Percentiles rank a stretch among this genome's conserved stretches.
These are phyloP conservation scores for Manduca sexta DNA, from an alignment of 1,140 invertebrate genomes.

Conservation along the genomic window DNA sequence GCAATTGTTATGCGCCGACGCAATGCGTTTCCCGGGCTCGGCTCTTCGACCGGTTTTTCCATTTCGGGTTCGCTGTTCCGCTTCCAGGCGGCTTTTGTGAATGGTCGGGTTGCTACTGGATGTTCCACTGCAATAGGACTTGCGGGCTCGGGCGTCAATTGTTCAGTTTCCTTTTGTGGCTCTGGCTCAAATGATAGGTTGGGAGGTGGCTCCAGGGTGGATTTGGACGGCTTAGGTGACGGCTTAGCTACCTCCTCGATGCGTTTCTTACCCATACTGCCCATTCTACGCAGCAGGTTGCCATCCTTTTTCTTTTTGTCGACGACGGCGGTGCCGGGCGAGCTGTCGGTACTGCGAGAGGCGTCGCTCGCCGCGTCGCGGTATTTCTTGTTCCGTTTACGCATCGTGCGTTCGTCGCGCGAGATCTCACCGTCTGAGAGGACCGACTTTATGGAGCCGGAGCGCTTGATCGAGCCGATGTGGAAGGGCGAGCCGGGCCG, in stretches of 20 bases:
- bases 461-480: conserved; percentile 56
- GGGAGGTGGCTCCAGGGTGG: conserved; percentile 14
- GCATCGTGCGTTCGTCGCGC: conserved; percentile 64
- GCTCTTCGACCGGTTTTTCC: conserved; percentile 61
- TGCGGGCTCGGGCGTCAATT: conserved; percentile 30
- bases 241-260: conserved; percentile 14
- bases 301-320: conserved; percentile 49
- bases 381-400: conserved; percentile 60
- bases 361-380: conserved; percentile 40
- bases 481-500: conserved; percentile 63
- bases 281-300: conserved; percentile 42
- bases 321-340: conserved; percentile 36
- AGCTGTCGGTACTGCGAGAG: conserved; percentile 48
- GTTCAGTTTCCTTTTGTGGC: conserved; percentile 14
- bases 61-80: conserved; percentile 49
- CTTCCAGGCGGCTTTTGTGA: conserved; percentile 66
- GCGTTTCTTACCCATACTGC: conserved; percentile 46
- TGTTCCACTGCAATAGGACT: conserved; percentile 61
- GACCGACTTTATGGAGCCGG: conserved; percentile 52
- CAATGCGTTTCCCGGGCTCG: conserved; percentile 55
- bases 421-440: conserved; percentile 57
- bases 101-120: conserved; percentile 60
- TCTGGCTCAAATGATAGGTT: conserved; percentile 9
- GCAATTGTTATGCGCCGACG: conserved; percentile 64
- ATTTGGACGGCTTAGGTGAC: conserved; percentile 1